A percentile compares a stretch with the other conserved stretches of the same genome.
Evolutionary conservation across 2,888 invertebrate genomes (phyloP).

Genomic region (Auanema freiburgensis): DNA sequence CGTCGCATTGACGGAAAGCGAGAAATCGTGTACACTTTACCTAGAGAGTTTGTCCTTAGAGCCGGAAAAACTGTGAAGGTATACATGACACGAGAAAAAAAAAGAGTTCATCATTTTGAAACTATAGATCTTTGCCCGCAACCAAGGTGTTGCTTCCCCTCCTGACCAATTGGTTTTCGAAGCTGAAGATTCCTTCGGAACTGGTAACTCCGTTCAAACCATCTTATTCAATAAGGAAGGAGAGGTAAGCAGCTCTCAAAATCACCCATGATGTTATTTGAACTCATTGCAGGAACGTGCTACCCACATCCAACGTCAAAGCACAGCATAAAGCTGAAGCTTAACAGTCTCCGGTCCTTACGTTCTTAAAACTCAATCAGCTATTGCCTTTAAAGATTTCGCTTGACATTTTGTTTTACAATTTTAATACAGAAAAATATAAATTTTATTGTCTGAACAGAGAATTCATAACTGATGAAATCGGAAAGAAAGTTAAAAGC

Average conservation of each 20-base stretch:
- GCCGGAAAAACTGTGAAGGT: slow-evolving; percentile 53
- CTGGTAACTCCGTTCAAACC: slow-evolving; percentile 60
- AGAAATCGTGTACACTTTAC: slow-evolving; percentile 51
- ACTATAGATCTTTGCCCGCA: slow-evolving; percentile 47
- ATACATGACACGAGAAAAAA: not conserved
- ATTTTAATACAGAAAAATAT: too few relatives aligned
- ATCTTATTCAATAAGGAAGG: slow-evolving; percentile 63
- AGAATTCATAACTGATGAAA: too few relatives aligned
- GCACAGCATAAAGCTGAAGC: slow-evolving; percentile 16
- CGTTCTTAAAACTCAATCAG: not conserved
- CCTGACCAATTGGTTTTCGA: slow-evolving; percentile 61
- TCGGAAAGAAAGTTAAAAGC: too few relatives aligned
- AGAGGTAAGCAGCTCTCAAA: slow-evolving; percentile 44
- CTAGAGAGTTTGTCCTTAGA: slow-evolving; percentile 40
- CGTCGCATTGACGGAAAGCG: slow-evolving; percentile 61
- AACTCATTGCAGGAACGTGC: slow-evolving; percentile 54
- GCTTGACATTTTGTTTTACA: too few relatives aligned
- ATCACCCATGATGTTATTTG: not conserved
- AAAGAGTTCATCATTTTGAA: not conserved
- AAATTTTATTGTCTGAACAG: too few relatives aligned
- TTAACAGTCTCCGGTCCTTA: not conserved
- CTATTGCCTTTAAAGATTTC: not conserved
- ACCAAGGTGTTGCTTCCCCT: slow-evolving; percentile 52
- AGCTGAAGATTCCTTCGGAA: slow-evolving; percentile 60
- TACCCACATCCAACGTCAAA: slow-evolving; percentile 56